phyloP scores from a whole-genome alignment of 2,113 vertebrate species.

The Triplophysa tibetana region DNA sequence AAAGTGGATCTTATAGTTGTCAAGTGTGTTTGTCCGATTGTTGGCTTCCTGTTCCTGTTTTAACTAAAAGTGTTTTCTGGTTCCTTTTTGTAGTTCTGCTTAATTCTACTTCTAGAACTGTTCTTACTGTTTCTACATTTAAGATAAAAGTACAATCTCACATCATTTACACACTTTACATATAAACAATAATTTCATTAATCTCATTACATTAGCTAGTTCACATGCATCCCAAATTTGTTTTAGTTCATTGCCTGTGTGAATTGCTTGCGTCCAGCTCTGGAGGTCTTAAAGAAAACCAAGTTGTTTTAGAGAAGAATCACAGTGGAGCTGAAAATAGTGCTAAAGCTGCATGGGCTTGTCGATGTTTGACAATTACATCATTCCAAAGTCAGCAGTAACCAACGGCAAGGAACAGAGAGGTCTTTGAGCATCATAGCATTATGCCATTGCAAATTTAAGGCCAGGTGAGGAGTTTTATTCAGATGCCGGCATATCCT shows the following conservation, averaged over 20 bases:
- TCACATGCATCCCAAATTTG: neutral
- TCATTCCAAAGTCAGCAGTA: slow-evolving; percentile 34
- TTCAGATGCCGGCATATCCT: neutral
- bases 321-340: slow-evolving; percentile 22
- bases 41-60: slow-evolving; percentile 8
- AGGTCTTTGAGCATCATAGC: neutral
- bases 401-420: slow-evolving; percentile 1
- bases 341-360: neutral
- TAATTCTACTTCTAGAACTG: neutral
- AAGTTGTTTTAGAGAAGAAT: slow-evolving; percentile 27
- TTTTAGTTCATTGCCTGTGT: neutral
- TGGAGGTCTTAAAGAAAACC: slow-evolving; percentile 6
- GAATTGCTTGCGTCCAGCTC: neutral
- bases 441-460: neutral
- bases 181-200: no score
- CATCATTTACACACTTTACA: no score
- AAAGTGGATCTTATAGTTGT: neutral
- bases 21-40: neutral
- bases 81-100: neutral
- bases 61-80: slow-evolving; percentile 2
- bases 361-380: slow-evolving; percentile 27
- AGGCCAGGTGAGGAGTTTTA: neutral
- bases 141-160: no score
- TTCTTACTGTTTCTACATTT: no score
- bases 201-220: neutral